Evolutionary conservation across 2,888 invertebrate species (phyloP).

Genomic region (Cantharis rustica): DNA sequence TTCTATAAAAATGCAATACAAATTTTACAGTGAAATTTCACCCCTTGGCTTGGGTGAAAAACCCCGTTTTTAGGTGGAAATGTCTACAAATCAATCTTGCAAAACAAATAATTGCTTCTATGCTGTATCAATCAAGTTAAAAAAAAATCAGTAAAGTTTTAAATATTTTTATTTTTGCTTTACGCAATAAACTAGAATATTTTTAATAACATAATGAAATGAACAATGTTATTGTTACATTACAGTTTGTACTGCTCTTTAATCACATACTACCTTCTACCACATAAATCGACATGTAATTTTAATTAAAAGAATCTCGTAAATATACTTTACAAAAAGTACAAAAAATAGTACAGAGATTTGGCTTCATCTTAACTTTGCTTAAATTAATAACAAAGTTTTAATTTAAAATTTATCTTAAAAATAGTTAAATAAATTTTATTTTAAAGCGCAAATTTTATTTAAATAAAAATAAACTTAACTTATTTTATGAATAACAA

Average conservation of each 20-base stretch:
- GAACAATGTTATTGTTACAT: conserved; percentile 27
- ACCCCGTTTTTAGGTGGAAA: too few species aligned
- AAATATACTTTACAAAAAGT: background rate
- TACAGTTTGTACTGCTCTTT: conserved; percentile 28
- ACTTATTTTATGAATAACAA: background rate
- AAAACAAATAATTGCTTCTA: too few species aligned
- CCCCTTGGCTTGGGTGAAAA: too few species aligned
- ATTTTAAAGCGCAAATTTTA: background rate
- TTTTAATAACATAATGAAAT: conserved; percentile 21
- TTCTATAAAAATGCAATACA: too few species aligned
- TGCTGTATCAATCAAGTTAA: too few species aligned
- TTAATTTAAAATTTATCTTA: conserved; percentile 1
- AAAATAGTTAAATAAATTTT: conserved; percentile 1
- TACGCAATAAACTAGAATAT: conserved; percentile 14
- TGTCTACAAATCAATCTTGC: too few species aligned
- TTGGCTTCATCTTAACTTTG: background rate
- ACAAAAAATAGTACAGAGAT: background rate
- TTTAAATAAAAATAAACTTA: background rate
- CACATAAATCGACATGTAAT: conserved; percentile 20
- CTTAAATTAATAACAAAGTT: background rate
- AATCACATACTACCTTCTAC: conserved; percentile 30
- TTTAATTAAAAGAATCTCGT: background rate
- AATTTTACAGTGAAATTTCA: too few species aligned
- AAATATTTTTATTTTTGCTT: conserved; percentile 15
- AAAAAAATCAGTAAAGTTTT: background rate